Percentiles rank a stretch among this genome's conserved stretches.
Conservation (phyloP, 1,140 invertebrate species). For the Leptonema lineaticorne region DNA sequence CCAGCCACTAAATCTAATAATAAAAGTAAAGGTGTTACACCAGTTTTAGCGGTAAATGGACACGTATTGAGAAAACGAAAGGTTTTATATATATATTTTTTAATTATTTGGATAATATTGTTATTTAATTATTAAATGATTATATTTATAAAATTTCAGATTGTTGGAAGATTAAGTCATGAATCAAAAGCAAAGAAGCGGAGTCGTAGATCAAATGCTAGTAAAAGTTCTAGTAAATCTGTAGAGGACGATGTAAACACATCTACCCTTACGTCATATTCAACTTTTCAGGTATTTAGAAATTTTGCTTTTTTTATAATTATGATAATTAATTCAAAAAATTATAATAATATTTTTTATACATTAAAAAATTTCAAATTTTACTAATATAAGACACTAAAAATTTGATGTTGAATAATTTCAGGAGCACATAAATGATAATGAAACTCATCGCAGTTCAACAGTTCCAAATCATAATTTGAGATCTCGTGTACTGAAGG, state of each 20-base stretch:
- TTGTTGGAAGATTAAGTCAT: conserved; percentile 29
- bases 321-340: too few relatives aligned
- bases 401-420: too few relatives aligned
- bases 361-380: too few relatives aligned
- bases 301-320: too few relatives aligned
- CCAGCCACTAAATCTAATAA: not conserved
- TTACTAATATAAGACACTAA: too few relatives aligned
- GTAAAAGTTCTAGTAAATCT: conserved; percentile 1
- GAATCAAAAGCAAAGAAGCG: conserved; percentile 32
- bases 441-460: conserved; percentile 30
- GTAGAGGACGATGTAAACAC: not conserved
- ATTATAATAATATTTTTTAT: too few relatives aligned
- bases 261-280: conserved; percentile 30
- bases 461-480: conserved; percentile 22
- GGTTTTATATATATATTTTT: conserved; percentile 11
- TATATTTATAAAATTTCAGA: conserved; percentile 21
- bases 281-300: conserved; percentile 37
- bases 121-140: not conserved
- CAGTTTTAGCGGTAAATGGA: conserved; percentile 34
- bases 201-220: conserved; percentile 30
- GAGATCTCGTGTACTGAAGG: conserved; percentile 20
- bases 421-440: conserved; percentile 36
- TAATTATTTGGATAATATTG: not conserved
- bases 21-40: conserved; percentile 23
- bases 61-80: conserved; percentile 36